Base-by-base conservation (phyloP, 2,797 vertebrate genomes). In the Karalla daura region DNA sequence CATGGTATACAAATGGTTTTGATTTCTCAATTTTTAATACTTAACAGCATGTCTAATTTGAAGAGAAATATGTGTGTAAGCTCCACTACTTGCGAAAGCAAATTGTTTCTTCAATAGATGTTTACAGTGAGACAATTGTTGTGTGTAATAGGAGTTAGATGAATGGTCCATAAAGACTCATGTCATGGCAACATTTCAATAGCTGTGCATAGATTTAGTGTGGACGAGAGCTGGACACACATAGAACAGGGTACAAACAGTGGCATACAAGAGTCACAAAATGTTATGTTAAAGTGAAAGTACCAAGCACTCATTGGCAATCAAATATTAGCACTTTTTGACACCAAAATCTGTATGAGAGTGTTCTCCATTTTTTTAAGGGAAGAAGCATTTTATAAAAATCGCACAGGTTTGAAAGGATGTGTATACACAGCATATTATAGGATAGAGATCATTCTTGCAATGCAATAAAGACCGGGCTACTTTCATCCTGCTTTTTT, bases 181-280 rank as follows among this genome's bases (percentile, higher is more conserved):
- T 76, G 67, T 83, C 76, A 86, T 58, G 55, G 49, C 79, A 76
- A 36, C 23, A 55, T 78, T 69, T 77, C 32, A 83, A 80, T 68
- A 21, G 39, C 44, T 67, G 46, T 53, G 77, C 37, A 39, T 59
- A 60, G 51, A 8, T 55, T 74, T 64, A 69, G 39, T 76, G 20
- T 25, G 27, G 25, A 20, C 68, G 32, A 70, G 54, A 58, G 62
- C 28, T 70, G 35, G 7, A 76, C 65, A 63, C 69, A 43, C 63
- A 62, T 69, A 23, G 14, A 40, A 36, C 10, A n/a, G 0, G 10
- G 9, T 55, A 40, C 33, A 47, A 10, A 52, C 18, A 36, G 30
- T 46, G 5, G 39, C 7, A 17, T n/a, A 43, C 14, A 30, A 33
- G n/a, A 56, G 52, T 32, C n/a, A 21, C 20, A 50, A 11, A 37